Conservation (phyloP, 1,140 invertebrate genomes). For the Sesamia nonagrioides region DNA sequence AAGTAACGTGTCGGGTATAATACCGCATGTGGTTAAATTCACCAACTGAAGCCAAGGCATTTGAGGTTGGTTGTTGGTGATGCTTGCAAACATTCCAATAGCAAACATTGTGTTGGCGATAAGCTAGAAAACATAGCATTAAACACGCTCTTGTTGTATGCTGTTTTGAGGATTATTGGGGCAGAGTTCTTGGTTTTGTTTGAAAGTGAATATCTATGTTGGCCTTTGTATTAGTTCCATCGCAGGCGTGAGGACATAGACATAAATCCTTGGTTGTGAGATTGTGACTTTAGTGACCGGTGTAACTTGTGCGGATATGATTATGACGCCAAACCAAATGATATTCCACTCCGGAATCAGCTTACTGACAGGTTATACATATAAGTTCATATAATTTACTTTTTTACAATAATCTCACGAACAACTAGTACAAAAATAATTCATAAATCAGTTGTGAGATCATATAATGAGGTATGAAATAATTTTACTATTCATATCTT, state of each 20-base stretch:
- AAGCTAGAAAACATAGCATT: constrained; percentile 30
- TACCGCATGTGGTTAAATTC: constrained; percentile 14
- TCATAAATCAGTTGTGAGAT: too few species aligned
- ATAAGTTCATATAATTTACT: too few species aligned
- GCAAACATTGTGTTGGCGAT: constrained; percentile 33
- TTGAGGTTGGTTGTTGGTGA: constrained; percentile 17
- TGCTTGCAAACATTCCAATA: constrained; percentile 24
- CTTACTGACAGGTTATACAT: too few species aligned
- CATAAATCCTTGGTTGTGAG: background rate
- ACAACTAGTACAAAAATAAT: too few species aligned
- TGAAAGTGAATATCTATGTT: background rate
- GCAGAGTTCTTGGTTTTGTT: constrained; percentile 1
- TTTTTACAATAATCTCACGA: too few species aligned
- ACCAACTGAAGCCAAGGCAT: constrained; percentile 25
- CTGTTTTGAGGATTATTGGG: background rate
- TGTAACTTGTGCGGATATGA: background rate
- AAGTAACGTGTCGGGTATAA: background rate
- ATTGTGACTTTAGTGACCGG: background rate
- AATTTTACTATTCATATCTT: too few species aligned
- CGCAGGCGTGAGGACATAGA: background rate
- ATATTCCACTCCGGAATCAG: background rate
- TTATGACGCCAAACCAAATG: background rate
- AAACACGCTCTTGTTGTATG: constrained; percentile 14
- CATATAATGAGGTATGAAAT: too few species aligned
- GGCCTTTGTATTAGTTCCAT: background rate